Base-by-base conservation (phyloP, 2,888 invertebrate genomes). In the Cacoxenus indagator region DNA sequence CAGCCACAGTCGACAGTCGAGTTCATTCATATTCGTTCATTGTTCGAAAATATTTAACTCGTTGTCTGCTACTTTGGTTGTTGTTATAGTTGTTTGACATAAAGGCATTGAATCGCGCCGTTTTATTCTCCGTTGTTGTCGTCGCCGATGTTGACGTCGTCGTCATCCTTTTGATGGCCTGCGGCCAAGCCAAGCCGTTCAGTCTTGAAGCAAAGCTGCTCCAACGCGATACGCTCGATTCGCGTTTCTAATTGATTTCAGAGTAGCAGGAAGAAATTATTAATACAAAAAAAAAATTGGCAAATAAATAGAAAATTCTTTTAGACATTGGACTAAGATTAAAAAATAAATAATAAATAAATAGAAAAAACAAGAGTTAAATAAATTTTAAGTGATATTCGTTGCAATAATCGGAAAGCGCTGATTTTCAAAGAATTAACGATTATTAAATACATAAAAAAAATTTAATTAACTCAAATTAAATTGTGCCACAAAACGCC, bases 141-240 rank as follows among this genome's bases (percentile, higher is more conserved):
- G 19, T 61, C 17, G 43, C 24, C 19, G 61, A 4, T 43, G 22
- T 37, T 62, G 26, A 8, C 43, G 43, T 45, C n/a, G 43, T 43
- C 29, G 61, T 62, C 61, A 43, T 67, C 62, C 64, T 68, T 48
- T 66, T 61, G 70, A 64, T 73, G 70, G 70, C 67, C 73, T 72
- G 43, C 74, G 69, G 51, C 59, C 14, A n/a, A 6, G 37, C 59
- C 69, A 81, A 83, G 83, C 76, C 77, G 80, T 85, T 87, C 81
- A 87, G 87, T 87, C 86, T 85, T 83, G 77, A 76, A 73, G 78
- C 78, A 86, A 82, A 81, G 80, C 85, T 86, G 80, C 80, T 83
- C 74, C 83, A 61, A 79, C 70, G 79, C 79, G 78, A 68, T 82
- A n/a, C n/a, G n/a, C n/a, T 73, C 79, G 78, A 68, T 82, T 73